Evolutionary conservation across 2,888 invertebrate genomes (phyloP).

Genomic region (Meganola albula): DNA sequence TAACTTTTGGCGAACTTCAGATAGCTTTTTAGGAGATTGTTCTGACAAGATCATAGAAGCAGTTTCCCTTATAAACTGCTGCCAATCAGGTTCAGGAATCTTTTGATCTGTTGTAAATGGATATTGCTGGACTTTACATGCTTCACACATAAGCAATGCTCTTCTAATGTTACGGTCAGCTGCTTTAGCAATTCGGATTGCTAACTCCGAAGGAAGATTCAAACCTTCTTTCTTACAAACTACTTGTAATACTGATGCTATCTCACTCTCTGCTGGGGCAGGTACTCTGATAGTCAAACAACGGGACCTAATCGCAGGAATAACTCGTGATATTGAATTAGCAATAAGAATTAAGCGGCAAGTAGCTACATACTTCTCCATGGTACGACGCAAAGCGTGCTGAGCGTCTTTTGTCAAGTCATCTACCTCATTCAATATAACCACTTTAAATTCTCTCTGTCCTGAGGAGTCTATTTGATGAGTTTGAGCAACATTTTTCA

Average conservation of each 20-base stretch:
- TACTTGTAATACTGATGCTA: slow-evolving; percentile 80
- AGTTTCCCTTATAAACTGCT: slow-evolving; percentile 89
- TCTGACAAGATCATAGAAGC: slow-evolving; percentile 91
- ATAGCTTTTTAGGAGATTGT: slow-evolving; percentile 90
- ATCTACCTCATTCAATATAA: slow-evolving; percentile 96
- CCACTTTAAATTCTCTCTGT: slow-evolving; percentile 97
- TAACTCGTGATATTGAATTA: slow-evolving; percentile 95
- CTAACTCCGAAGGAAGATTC: slow-evolving; percentile 85
- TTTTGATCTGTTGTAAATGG: slow-evolving; percentile 88
- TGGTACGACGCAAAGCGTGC: slow-evolving; percentile 97
- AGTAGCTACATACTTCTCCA: slow-evolving; percentile 98
- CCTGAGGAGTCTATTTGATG: slow-evolving; percentile 93
- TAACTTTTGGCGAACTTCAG: slow-evolving; percentile 90
- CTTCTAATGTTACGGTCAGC: slow-evolving; percentile 93
- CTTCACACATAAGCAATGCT: slow-evolving; percentile 95
- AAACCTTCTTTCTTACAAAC: slow-evolving; percentile 91
- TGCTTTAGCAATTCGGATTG: slow-evolving; percentile 84
- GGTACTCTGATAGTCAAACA: slow-evolving; percentile 95
- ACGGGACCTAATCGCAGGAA: slow-evolving; percentile 97
- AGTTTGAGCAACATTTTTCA: slow-evolving; percentile 97
- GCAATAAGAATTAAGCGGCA: slow-evolving; percentile 96
- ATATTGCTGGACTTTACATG: slow-evolving; percentile 94
- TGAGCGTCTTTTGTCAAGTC: slow-evolving; percentile 97
- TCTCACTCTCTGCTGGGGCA: slow-evolving; percentile 89
- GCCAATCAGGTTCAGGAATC: slow-evolving; percentile 95